phyloP scores from a whole-genome alignment of 2,797 vertebrate species.

The Hyperoplus lanceolatus region DNA sequence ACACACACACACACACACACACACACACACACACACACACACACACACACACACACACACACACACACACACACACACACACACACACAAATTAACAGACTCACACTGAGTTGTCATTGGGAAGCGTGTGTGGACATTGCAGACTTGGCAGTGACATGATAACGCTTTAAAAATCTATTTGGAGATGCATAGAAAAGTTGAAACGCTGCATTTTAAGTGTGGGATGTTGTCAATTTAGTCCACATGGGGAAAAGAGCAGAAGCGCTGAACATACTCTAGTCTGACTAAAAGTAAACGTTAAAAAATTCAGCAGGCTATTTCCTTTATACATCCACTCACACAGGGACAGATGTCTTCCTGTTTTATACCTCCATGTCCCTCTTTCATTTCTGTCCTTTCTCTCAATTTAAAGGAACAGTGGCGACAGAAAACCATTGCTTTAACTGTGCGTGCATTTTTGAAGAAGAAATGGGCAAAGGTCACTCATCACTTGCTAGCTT shows the following conservation, averaged over 20 bases:
- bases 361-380: constrained; percentile 5
- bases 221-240: constrained; percentile 42
- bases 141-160: constrained; percentile 54
- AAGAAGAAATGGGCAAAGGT: no score
- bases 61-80: not conserved
- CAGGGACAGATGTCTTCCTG: constrained; percentile 11
- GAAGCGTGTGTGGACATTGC: constrained; percentile 47
- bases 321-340: constrained; percentile 36
- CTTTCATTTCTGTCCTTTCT: constrained; percentile 17
- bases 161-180: constrained; percentile 62
- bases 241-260: constrained; percentile 4
- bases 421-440: no score
- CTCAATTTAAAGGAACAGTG: not conserved
- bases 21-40: constrained; percentile 3
- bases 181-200: constrained; percentile 56
- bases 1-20: not conserved
- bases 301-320: constrained; percentile 65
- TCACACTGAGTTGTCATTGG: constrained; percentile 26
- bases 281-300: constrained; percentile 50
- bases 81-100: constrained; percentile 8
- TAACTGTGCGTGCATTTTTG: no score
- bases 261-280: constrained; percentile 6
- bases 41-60: constrained; percentile 3
- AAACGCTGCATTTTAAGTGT: constrained; percentile 18
- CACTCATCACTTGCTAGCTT: no score